Evolutionary conservation across 2,888 invertebrate genomes (phyloP), one percentile per base, ranked within the genome.

Genomic region (Agriopis aurantiaria): DNA sequence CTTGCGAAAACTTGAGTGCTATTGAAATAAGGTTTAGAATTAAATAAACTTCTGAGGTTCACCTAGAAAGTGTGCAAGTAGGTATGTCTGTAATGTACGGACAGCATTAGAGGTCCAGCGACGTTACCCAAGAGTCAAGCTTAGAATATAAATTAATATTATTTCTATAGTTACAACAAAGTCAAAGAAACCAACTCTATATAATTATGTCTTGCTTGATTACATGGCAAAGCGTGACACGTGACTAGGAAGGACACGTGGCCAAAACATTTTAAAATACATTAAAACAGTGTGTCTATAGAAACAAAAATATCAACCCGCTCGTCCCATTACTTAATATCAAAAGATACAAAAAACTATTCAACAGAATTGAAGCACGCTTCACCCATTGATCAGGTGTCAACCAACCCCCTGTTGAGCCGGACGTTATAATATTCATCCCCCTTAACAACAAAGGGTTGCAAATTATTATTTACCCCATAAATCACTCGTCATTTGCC

Each of bases 401-500:
- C 89, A 82, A 80, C 74, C 72, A 77, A 77, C 78, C 85, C 85
- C 84, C 79, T 75, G 77, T 72, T 65, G 71, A 65, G 68, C 65
- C 48, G 75, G 82, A 85, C 84, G 83, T 87, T 81, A 87, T 87
- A 86, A 89, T 87, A 84, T 89, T 86, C 87, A 88, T 78, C 78
- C 77, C 74, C 75, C 70, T 69, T 69, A 65, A 68, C 72, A 80
- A 90, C 88, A 91, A 92, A 91, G 93, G 93, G 92, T 92, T 92
- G 90, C 90, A 91, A 93, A 93, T 92, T 91, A 87, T 92, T 93
- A 91, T 93, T 93, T 92, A 88, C 90, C 88, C 93, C 89, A 89
- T 89, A 88, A 86, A 90, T 91, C 90, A 91, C 86, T 82, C 88
- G 78, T 83, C 82, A 85, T 91, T 90, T 88, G 88, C 82, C 84